Evolutionary conservation across 2,888 invertebrate species (phyloP).

Genomic region (Leucophenga maculata): DNA sequence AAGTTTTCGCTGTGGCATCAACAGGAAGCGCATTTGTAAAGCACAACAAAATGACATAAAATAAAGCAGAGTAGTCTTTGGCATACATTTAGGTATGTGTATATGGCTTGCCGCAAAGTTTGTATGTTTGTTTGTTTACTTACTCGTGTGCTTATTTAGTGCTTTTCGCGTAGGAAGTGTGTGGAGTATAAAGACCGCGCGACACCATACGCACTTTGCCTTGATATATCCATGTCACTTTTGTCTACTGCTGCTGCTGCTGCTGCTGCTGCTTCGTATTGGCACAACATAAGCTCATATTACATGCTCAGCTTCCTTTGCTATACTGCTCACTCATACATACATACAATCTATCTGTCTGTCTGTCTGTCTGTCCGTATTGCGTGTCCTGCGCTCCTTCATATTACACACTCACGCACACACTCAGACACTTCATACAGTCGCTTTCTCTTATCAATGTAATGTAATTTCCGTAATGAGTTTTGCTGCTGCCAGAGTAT

Average conservation of each 20-base stretch:
- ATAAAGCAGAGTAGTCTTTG: too few relatives aligned
- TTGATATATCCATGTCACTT: not conserved
- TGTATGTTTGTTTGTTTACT: not conserved
- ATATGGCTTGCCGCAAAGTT: conserved; percentile 1
- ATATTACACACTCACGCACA: not conserved
- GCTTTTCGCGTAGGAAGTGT: not conserved
- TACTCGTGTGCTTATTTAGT: not conserved
- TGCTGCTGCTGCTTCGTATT: not conserved
- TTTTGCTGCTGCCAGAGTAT: conserved; percentile 31
- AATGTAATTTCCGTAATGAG: conserved; percentile 66
- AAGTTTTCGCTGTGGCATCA: too few relatives aligned
- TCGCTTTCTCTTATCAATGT: conserved; percentile 40
- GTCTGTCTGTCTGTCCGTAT: too few relatives aligned
- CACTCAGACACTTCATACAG: too few relatives aligned
- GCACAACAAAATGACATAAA: too few relatives aligned
- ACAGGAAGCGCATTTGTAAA: too few relatives aligned
- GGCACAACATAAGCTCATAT: too few relatives aligned
- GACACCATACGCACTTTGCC: not conserved
- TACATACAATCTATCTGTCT: not conserved
- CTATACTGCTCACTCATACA: not conserved
- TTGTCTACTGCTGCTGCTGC: not conserved
- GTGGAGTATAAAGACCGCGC: not conserved
- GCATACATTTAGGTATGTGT: too few relatives aligned
- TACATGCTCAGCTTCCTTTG: too few relatives aligned
- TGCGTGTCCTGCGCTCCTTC: not conserved